Conservation (phyloP, 2,797 vertebrate species). For the Danio tinwini region DNA sequence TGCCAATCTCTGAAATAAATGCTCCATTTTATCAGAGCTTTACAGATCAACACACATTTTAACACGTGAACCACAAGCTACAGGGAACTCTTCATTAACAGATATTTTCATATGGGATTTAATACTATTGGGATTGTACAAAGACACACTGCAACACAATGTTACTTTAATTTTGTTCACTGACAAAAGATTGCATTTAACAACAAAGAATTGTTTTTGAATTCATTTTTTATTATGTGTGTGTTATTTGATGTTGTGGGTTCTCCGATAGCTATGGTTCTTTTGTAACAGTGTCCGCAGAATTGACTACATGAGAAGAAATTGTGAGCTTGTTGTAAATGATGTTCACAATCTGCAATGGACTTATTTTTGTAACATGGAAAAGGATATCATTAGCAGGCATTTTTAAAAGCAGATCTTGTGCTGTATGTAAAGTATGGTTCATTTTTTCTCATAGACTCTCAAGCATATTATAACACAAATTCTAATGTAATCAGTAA, state of each 20-base stretch:
- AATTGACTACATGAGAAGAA: slow-evolving; percentile 26
- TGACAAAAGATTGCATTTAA: neutral
- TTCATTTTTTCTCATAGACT: slow-evolving; percentile 31
- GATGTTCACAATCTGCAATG: slow-evolving; percentile 66
- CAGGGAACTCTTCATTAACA: no score
- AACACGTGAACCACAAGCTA: no score
- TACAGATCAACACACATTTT: no score
- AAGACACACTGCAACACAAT: no score
- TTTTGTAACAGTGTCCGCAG: slow-evolving; percentile 20
- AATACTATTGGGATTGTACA: no score
- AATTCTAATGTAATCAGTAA: slow-evolving; percentile 32
- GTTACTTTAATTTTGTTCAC: slow-evolving; percentile 1
- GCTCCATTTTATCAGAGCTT: no score
- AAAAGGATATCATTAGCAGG: slow-evolving; percentile 29
- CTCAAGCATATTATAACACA: neutral
- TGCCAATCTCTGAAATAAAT: no score
- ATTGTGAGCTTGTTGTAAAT: slow-evolving; percentile 62
- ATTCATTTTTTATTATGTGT: slow-evolving; percentile 27
- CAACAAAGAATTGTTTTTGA: neutral
- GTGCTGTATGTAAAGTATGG: slow-evolving; percentile 45
- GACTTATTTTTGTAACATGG: slow-evolving; percentile 75
- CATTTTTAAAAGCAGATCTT: slow-evolving; percentile 23
- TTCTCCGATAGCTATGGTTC: slow-evolving; percentile 2
- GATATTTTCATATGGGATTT: no score
- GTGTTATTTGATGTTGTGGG: slow-evolving; percentile 41